A percentile compares a stretch with the other conserved stretches of the same genome.
Conservation (phyloP, 2,797 vertebrate genomes). For the Gymnocypris eckloni region DNA sequence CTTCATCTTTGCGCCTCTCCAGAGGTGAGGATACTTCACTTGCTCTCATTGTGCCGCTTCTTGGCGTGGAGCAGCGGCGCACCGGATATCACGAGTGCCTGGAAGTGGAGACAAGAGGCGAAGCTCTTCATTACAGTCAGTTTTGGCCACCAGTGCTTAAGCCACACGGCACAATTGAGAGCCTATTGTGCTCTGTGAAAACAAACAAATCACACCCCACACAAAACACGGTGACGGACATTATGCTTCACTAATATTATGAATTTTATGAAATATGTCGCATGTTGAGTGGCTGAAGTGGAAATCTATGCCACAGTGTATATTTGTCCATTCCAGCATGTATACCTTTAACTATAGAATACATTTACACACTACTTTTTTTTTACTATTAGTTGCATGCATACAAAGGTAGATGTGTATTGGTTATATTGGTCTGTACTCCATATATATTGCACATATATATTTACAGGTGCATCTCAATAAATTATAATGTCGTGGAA, state of each 20-base stretch:
- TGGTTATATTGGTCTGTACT: too few species aligned
- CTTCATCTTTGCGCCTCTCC: conserved; percentile 36
- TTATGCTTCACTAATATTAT: background rate
- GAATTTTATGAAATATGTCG: background rate
- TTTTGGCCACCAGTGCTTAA: conserved; percentile 42
- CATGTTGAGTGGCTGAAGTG: background rate
- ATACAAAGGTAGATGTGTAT: too few species aligned
- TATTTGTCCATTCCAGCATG: background rate
- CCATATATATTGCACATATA: too few species aligned
- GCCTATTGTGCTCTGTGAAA: conserved; percentile 15
- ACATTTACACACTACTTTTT: background rate
- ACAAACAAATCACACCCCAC: conserved; percentile 21
- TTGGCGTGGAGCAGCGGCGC: conserved; percentile 19
- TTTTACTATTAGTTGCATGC: background rate
- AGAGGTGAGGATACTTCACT: conserved; percentile 48
- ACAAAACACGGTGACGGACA: background rate
- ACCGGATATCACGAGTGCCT: conserved; percentile 38
- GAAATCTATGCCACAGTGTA: background rate
- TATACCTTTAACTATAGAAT: background rate
- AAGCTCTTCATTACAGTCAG: conserved; percentile 46
- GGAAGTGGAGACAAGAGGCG: conserved; percentile 28
- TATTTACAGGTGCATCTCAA: too few species aligned
- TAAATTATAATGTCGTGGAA: too few species aligned
- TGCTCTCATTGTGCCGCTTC: conserved; percentile 22
- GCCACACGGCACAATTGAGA: background rate